Evolutionary conservation across 2,888 invertebrate species (phyloP), one percentile per base, ranked within the genome.

Genomic region (Alloplasta piceator): DNA sequence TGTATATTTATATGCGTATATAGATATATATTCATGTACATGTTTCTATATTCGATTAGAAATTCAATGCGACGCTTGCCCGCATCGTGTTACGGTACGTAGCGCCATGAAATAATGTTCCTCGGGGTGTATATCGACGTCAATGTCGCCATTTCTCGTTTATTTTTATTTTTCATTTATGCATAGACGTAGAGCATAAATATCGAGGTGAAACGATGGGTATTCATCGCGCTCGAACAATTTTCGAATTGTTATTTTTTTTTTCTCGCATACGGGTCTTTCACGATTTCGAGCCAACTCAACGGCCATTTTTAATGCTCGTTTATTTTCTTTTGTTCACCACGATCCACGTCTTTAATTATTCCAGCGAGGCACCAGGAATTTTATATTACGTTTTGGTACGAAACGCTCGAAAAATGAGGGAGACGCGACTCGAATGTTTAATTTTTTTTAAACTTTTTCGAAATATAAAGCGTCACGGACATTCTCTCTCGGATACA

Each of bases 1-100:
- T 50, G 26, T 58, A 58, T 14, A 5, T 14, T 14, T 14, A 46
- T 50, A n/a, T 55, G 7, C 26, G 52, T 63, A 61, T 56, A 41
- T 64, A 26, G 26, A 26, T 26, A 75, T 55, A 55, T n/a, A 41
- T 38, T 10, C 14, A 50, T 60, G 46, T 60, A 76, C 71, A 58
- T 70, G 66, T 50, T 5, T 38, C 58, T 66, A 79, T 82, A 55
- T 50, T 66, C 73, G 79, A 76, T 83, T 77, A 83, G 74, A 79
- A 78, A 80, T 83, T 78, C 80, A 76, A 76, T 61, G 71, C 79
- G 79, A 72, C 73, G 76, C 80, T 83, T 70, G 68, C 83, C 80
- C 74, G 75, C 73, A 78, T 81, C 78, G 78, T 48, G 52, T 68
- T 76, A 82, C 81, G 72, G 73, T 70, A 78, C 66, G 48, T 48